Evolutionary conservation across 37 sponge, comb jelly and placozoan genomes (phyloP).

Genomic region (Agelas oroides): DNA sequence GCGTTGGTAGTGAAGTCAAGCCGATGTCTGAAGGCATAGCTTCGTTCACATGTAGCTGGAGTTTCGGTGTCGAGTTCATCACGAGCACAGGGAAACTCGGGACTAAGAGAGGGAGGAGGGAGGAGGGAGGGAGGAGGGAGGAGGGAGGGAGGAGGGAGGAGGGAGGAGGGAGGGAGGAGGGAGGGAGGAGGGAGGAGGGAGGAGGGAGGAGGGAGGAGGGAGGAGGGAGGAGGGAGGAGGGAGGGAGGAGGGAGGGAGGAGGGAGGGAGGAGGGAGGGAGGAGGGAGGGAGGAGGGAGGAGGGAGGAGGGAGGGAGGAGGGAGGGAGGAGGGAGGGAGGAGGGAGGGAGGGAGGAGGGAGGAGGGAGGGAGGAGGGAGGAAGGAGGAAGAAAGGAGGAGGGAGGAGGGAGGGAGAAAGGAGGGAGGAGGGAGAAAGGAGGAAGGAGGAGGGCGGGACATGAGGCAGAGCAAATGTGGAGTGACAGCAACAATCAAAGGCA

Average conservation of each 20-base stretch:
- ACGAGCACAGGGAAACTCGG: slow-evolving; percentile 53
- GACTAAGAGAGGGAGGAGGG: background rate
- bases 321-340: too few species aligned
- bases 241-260: too few species aligned
- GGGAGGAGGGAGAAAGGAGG: background rate
- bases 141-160: slow-evolving; percentile 23
- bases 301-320: too few species aligned
- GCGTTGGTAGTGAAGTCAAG: slow-evolving; percentile 61
- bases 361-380: too few species aligned
- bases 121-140: slow-evolving; percentile 9
- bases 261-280: too few species aligned
- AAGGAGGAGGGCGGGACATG: background rate
- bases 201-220: slow-evolving; percentile 36
- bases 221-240: slow-evolving; percentile 11
- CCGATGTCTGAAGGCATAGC: slow-evolving; percentile 72
- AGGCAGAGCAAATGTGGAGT: too few species aligned
- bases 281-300: too few species aligned
- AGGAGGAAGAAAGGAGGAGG: too few species aligned
- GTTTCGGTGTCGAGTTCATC: background rate
- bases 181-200: slow-evolving; percentile 35
- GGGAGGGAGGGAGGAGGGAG: too few species aligned
- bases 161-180: slow-evolving; percentile 30
- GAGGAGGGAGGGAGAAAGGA: background rate
- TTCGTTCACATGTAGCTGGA: slow-evolving; percentile 24
- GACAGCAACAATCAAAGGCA: too few species aligned